Base-by-base conservation (phyloP, 2,888 invertebrate genomes). In the Callimorpha dominula region DNA sequence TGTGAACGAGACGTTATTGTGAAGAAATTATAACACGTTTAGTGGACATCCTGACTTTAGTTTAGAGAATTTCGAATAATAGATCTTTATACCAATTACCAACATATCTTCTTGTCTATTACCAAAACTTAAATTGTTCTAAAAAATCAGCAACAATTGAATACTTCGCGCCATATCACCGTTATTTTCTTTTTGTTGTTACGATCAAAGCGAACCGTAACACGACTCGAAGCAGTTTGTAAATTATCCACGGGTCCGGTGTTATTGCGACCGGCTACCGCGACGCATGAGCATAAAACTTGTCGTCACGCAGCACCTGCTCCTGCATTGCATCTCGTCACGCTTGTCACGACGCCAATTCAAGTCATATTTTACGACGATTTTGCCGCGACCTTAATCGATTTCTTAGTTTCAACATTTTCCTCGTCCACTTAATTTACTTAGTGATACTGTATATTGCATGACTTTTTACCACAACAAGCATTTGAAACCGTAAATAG, bases 401-500 rank as follows among this genome's bases (percentile, higher is more conserved):
- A 88, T 89, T 89, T 85, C 79, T 83, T 84, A 81, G 78, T 81
- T 80, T 76, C 79, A 81, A 82, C 78, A 81, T 80, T 80, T 77
- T 75, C 71, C 70, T 60, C 72, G 64, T 71, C 73, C 72, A 74
- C 74, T 74, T 74, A 71, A 80, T 85, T 85, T 83, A 82, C 75
- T 85, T 80, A 83, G 69, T 67, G 77, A 78, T 79, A 67, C 69
- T 8, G 66, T 65, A 76, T 74, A 74, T 73, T 79, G 80, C 74
- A 82, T 80, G 78, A 73, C 81, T 82, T 66, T 65, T 80, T 84
- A 79, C 83, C 85, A 81, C 85, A 83, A 87, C 85, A 87, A 88
- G 91, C 90, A 91, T 92, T 93, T 86, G 91, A 87, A 89, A 90
- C 91, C 87, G 92, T 93, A 93, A 93, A 94, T 94, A 91, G 94